Evolutionary conservation across 2,797 vertebrate species (phyloP).

Genomic region (Emydoidea blandingii): DNA sequence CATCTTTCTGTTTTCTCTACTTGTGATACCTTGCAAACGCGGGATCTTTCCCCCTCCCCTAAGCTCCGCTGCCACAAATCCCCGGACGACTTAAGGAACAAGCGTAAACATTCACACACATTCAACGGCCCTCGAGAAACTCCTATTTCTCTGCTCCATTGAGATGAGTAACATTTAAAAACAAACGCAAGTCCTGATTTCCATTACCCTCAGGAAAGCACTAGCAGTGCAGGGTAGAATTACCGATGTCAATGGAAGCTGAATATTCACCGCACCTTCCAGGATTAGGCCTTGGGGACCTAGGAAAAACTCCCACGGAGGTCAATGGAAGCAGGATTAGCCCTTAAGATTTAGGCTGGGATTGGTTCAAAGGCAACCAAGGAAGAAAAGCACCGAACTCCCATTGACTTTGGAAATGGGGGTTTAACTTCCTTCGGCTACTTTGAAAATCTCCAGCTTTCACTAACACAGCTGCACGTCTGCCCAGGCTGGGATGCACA

Average conservation of each 20-base stretch:
- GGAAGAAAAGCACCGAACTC: neutral
- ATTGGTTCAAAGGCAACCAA: neutral
- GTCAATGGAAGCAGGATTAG: neutral
- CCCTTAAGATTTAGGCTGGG: rapidly evolving
- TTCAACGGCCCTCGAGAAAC: neutral
- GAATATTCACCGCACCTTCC: neutral
- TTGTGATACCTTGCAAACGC: neutral
- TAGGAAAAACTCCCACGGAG: neutral
- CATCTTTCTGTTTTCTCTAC: neutral
- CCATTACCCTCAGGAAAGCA: slow-evolving; percentile 3
- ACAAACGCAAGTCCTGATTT: neutral
- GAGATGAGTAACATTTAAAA: slow-evolving; percentile 29
- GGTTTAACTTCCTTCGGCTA: neutral
- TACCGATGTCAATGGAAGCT: rapidly evolving
- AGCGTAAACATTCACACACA: slow-evolving; percentile 5
- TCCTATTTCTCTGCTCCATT: slow-evolving; percentile 35
- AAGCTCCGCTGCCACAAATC: neutral
- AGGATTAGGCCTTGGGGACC: neutral
- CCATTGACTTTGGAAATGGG: neutral
- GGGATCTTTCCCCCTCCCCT: neutral
- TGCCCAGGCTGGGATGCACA: neutral
- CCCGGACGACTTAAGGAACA: neutral
- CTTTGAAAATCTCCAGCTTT: neutral
- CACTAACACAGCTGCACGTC: neutral
- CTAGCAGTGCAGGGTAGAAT: neutral